A percentile compares a stretch with the other conserved stretches of the same genome.
Evolutionary conservation across 2,888 invertebrate genomes (phyloP).

Genomic region (Eupeodes luniger): DNA sequence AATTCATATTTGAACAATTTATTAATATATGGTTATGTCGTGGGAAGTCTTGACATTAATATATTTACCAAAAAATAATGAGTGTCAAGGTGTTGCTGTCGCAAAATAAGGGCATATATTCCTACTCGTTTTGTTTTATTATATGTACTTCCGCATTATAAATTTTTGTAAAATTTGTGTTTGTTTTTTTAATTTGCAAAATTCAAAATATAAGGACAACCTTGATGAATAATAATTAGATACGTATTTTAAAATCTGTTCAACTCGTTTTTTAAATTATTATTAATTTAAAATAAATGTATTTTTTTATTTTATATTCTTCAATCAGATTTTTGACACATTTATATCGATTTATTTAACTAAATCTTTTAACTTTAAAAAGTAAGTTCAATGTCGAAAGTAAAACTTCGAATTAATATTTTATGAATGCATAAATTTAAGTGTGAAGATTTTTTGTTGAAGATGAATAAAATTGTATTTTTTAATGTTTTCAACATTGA

Average conservation of each 20-base stretch:
- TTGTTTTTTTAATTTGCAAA: conserved; percentile 12
- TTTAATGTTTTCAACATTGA: background rate
- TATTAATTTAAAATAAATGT: too few species aligned
- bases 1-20: conserved; percentile 2
- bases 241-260: background rate
- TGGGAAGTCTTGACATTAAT: background rate
- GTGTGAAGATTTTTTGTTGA: too few species aligned
- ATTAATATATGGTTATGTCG: background rate
- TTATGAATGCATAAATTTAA: too few species aligned
- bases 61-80: background rate
- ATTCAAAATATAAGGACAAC: background rate
- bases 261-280: background rate
- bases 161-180: background rate
- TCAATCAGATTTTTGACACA: too few species aligned
- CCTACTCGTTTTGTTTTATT: background rate
- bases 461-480: too few species aligned
- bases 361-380: too few species aligned
- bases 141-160: background rate
- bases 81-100: conserved; percentile 19
- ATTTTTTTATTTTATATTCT: too few species aligned
- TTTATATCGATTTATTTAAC: too few species aligned
- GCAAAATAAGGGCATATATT: conserved; percentile 18
- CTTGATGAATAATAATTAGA: conserved; percentile 11
- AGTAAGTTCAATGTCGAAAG: background rate
- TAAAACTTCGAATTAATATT: too few species aligned